A percentile compares a stretch with the other conserved stretches of the same genome.
These are phyloP conservation scores for Caenorhabditis latens DNA, from an alignment of 1,140 invertebrate genomes.

Conservation along the genomic window DNA sequence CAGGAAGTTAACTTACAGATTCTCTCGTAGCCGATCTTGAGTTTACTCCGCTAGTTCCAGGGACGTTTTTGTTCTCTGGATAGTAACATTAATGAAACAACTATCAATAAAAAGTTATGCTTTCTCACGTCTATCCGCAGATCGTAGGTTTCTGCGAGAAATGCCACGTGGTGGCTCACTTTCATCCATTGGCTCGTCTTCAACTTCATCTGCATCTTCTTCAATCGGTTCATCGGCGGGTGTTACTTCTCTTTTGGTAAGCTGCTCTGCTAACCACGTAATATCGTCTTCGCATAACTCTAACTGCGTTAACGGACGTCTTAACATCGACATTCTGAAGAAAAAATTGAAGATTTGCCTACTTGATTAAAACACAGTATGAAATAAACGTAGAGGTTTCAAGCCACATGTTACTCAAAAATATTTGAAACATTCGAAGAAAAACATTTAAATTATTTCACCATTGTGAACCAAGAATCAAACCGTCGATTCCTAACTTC, in stretches of 20 bases:
- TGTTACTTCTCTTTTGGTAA: neutral
- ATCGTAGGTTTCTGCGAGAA: conserved; percentile 1
- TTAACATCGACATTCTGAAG: conserved; percentile 5
- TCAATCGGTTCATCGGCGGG: neutral
- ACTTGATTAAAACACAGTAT: too few relatives aligned
- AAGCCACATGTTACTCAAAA: too few relatives aligned
- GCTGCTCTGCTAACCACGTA: conserved; percentile 5
- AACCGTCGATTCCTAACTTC: neutral
- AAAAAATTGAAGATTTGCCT: neutral
- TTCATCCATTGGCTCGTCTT: conserved; percentile 27
- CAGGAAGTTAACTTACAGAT: too few relatives aligned
- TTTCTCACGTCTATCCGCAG: neutral
- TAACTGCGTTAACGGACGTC: conserved; percentile 24
- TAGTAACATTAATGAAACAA: neutral
- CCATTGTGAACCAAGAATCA: neutral
- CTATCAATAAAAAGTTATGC: neutral
- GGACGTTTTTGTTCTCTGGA: neutral
- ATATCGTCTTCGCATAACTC: conserved; percentile 41
- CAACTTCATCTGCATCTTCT: neutral
- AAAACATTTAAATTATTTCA: too few relatives aligned
- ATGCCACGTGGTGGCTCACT: neutral
- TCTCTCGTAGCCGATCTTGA: too few relatives aligned
- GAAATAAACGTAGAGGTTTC: too few relatives aligned
- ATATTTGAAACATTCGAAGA: too few relatives aligned
- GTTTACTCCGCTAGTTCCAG: too few relatives aligned